Evolutionary conservation across 2,888 invertebrate genomes (phyloP), one percentile per base, ranked within the genome.

Genomic region (Andrena bicolor): DNA sequence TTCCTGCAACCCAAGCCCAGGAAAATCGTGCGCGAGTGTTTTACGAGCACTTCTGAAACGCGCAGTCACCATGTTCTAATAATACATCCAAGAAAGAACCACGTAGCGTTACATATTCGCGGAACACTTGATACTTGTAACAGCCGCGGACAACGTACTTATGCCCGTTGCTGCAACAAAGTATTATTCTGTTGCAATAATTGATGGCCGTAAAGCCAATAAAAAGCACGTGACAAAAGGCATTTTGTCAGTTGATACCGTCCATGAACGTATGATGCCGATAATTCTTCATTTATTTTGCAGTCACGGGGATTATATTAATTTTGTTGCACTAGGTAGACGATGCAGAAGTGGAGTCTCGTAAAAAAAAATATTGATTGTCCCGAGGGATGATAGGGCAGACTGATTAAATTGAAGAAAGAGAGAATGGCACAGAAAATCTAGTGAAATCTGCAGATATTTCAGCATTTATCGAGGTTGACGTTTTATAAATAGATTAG

Each of bases 31-130:
- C 49, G 10, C 48, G 23, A 32, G 35, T 30, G 56, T 68, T 65
- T 71, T 51, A 61, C 61, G 53, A 68, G 74, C 75, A 66, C 61
- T 66, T 71, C 66, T 58, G 35, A 20, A 72, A 76, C 56, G 56
- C 30, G 35, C 51, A 35, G 75, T 75, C 75, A 76, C 51, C 66
- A 35, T 41, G 58, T 56, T 76, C 80, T 68, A 82, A 82, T 80
- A 80, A 80, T 75, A 72, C 68, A 56, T 49, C 63, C 63, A 56
- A 53, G 79, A 66, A 61, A 74, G 48, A 32, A 41, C 41, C 64
- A 58, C 48, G 32, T 30, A 51, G 49, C 28, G 56, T 69, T 41
- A 48, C 70, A 66, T 71, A 65, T 32, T 53, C 66, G 65, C 49
- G 48, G 35, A 51, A 32, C 58, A 20, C 60, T 53, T 49, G 64